Percentiles rank a stretch among this genome's conserved stretches.
phyloP scores from a whole-genome alignment of 2,888 invertebrate genomes.

The Volucella inflata region DNA sequence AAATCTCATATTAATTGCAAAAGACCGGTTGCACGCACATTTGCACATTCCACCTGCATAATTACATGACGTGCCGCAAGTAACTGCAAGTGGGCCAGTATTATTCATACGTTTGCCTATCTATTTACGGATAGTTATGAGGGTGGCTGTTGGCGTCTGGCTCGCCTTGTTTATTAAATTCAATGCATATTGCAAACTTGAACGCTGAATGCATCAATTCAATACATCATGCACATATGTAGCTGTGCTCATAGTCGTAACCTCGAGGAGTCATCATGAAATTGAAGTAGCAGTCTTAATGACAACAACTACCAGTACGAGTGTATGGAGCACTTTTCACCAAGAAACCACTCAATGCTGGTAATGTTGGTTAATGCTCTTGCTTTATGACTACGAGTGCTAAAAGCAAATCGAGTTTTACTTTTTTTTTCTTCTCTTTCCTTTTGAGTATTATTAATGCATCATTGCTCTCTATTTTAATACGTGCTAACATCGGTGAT shows the following conservation, averaged over 20 bases:
- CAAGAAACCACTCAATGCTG: background rate
- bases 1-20: constrained; percentile 16
- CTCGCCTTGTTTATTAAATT: constrained; percentile 13
- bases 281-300: background rate
- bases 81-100: constrained; percentile 45
- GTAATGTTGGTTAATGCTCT: background rate
- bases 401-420: background rate
- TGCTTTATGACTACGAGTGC: background rate
- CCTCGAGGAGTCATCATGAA: constrained; percentile 16
- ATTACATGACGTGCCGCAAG: constrained; percentile 43
- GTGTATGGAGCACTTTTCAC: background rate
- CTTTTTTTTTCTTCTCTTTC: background rate
- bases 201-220: constrained; percentile 14
- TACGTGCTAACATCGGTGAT: background rate
- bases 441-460: background rate
- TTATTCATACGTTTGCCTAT: constrained; percentile 6
- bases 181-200: background rate
- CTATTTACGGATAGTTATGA: background rate
- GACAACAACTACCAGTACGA: too few relatives aligned
- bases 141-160: constrained; percentile 25
- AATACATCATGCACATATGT: background rate
- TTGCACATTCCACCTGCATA: constrained; percentile 28
- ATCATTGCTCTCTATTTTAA: constrained; percentile 7
- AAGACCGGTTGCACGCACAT: constrained; percentile 24
- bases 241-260: background rate